These are phyloP conservation scores for Tretioscincus oriximinensis DNA, from an alignment of 2,113 vertebrate genomes.

Conservation along the genomic window DNA sequence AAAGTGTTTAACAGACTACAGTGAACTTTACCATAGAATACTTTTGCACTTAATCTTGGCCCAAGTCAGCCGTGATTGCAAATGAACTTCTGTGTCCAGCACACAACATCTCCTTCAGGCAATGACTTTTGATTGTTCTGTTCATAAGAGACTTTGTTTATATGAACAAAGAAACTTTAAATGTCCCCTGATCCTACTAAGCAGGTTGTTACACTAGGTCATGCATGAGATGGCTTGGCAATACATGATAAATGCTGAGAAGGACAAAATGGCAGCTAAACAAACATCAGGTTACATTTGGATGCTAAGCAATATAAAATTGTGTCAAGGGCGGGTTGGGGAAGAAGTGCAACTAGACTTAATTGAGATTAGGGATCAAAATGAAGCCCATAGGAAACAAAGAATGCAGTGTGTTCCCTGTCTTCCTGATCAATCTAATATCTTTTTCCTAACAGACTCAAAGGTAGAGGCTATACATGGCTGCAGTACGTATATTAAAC, in stretches of 20 bases:
- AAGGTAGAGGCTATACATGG: not conserved
- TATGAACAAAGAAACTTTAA: conserved; percentile 68
- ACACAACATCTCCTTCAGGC: conserved; percentile 59
- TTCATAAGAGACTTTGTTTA: conserved; percentile 66
- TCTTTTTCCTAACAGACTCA: not conserved
- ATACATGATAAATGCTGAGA: conserved; percentile 64
- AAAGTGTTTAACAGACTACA: conserved; percentile 52
- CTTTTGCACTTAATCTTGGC: conserved; percentile 46
- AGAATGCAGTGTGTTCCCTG: not conserved
- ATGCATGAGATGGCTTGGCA: conserved; percentile 46
- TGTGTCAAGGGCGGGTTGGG: conserved; percentile 13
- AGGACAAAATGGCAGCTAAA: conserved; percentile 48
- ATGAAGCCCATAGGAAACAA: conserved; percentile 33
- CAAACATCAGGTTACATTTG: conserved; percentile 31
- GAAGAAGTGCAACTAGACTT: not conserved
- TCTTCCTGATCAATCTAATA: not conserved
- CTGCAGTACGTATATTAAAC: not conserved
- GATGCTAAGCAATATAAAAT: conserved; percentile 32
- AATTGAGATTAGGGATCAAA: conserved; percentile 25
- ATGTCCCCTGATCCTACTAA: conserved; percentile 63
- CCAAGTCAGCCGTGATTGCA: conserved; percentile 42
- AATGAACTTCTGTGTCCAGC: conserved; percentile 56
- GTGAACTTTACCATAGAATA: conserved; percentile 53
- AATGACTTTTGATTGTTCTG: conserved; percentile 70
- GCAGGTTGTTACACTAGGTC: conserved; percentile 58